A percentile compares a stretch with the other conserved stretches of the same genome.
phyloP scores from a whole-genome alignment of 2,888 invertebrate genomes.

The Phengaris arion region DNA sequence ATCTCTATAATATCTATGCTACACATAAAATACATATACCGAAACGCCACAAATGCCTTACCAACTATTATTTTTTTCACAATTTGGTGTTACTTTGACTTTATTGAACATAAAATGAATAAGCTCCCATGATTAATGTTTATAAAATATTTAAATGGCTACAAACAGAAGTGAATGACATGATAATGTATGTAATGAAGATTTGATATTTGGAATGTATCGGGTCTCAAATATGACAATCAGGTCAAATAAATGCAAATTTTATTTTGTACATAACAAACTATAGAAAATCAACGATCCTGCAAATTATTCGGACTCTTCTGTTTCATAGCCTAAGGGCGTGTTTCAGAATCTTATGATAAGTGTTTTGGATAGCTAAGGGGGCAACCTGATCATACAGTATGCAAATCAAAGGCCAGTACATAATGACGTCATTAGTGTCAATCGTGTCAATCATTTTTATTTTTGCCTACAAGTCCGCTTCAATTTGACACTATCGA shows the following conservation, averaged over 20 bases:
- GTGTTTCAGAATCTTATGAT: neutral
- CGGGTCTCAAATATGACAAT: neutral
- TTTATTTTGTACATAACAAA: neutral
- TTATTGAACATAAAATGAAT: constrained; percentile 36
- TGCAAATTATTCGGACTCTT: neutral
- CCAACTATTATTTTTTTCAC: constrained; percentile 32
- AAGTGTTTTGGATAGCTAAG: neutral
- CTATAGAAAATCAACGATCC: neutral
- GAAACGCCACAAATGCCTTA: constrained; percentile 37
- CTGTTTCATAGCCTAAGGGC: neutral
- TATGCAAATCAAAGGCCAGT: too few species aligned
- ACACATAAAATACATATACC: constrained; percentile 14
- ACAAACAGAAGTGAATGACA: constrained; percentile 25
- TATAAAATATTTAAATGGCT: neutral
- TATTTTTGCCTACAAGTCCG: too few species aligned
- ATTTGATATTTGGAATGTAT: neutral
- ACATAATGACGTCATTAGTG: too few species aligned
- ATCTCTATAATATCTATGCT: constrained; percentile 22
- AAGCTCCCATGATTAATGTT: constrained; percentile 23
- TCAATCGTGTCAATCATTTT: too few species aligned
- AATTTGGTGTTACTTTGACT: constrained; percentile 47
- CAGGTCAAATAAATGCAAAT: neutral
- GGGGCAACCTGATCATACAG: too few species aligned
- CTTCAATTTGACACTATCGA: too few species aligned
- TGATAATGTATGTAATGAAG: constrained; percentile 9